Evolutionary conservation across 2,888 invertebrate species (phyloP), one percentile per base, ranked within the genome.

Genomic region (Palloptera scutellata): DNA sequence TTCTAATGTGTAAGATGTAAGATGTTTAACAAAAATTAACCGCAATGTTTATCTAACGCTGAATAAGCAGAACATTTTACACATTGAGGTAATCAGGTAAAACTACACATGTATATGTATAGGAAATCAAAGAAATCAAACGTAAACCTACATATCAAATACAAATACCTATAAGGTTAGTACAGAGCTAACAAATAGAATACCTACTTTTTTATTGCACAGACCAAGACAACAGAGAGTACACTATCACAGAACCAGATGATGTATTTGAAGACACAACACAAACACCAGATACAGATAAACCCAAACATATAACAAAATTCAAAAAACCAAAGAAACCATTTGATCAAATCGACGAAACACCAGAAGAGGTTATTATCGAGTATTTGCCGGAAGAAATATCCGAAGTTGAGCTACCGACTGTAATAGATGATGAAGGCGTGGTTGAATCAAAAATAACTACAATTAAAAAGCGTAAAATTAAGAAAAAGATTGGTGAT

Each of bases 211-310:
- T 61, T 19, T 66, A 48, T 66, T 66, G 66, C 59, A 66, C 70
- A 74, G 74, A 74, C 69, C 72, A 74, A 71, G 74, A 71, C 71
- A 72, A 67, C 69, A 75, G 74, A 73, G 54, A 72, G 54, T 75
- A 75, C 84, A 84, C 84, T 74, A 84, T 84, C 76, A 83, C 78
- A 77, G 84, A 84, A 81, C 84, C 84, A 72, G 84, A 84, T 79
- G 84, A 84, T 79, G 82, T 79, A 76, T 77, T 76, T 78, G 83
- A 81, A 78, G 82, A 81, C 78, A 78, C 74, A 72, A 74, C 75
- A 83, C 78, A 83, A 65, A 83, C 79, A 83, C 78, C 75, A 71
- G 76, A 78, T 64, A 80, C 77, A 75, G 71, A 70, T 62, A 73
- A 75, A 73, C 72, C 74, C 45, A 76, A 76, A 74, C 78, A 77